These are phyloP conservation scores for Sebastes schlegelii DNA, from an alignment of 2,113 vertebrate genomes.

Conservation along the genomic window DNA sequence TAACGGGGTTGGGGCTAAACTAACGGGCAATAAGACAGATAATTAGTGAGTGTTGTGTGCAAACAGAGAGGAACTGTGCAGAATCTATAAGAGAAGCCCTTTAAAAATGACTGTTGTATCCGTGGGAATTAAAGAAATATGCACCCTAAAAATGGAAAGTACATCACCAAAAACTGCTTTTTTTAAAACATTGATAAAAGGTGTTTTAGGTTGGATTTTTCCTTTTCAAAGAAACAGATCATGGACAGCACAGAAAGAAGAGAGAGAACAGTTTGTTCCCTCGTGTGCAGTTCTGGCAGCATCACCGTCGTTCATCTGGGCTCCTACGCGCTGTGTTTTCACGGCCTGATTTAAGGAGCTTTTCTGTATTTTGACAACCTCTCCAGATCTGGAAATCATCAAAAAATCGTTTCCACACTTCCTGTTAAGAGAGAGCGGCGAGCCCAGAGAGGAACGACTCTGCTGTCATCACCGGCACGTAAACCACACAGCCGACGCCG, in stretches of 20 bases:
- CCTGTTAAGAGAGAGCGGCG: no score
- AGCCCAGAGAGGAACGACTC: conserved; percentile 17
- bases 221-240: conserved; percentile 6
- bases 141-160: neutral
- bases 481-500: conserved; percentile 1
- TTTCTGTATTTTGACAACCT: neutral
- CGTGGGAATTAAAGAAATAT: neutral
- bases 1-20: neutral
- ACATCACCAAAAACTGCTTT: conserved; percentile 7
- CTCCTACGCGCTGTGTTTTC: neutral
- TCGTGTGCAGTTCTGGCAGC: neutral
- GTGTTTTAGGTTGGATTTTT: conserved; percentile 50
- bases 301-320: neutral
- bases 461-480: neutral
- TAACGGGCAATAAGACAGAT: neutral
- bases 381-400: no score
- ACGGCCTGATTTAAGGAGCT: neutral
- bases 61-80: neutral
- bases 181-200: neutral
- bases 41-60: neutral
- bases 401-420: no score
- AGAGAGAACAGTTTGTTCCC: conserved; percentile 18
- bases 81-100: conserved; percentile 2
- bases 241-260: neutral
- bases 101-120: neutral